Evolutionary conservation across 2,113 vertebrate genomes (phyloP), one percentile per base, ranked within the genome.

Genomic region (Laticauda laticaudata): DNA sequence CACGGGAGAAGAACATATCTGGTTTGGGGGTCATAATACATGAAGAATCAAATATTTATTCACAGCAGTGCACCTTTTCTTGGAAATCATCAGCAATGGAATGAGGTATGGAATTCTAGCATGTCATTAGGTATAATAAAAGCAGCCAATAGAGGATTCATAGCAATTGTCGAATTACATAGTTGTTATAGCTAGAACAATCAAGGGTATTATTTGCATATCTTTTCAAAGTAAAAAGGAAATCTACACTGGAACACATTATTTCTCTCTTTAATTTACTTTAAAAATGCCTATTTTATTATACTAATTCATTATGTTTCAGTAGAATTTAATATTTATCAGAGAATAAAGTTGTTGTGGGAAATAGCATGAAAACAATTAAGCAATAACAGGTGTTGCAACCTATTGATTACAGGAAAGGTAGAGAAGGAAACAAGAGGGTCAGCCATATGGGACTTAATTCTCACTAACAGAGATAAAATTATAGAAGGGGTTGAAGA

Each of bases 211-310:
- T 89, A 94, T 86, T 55, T 91, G 26, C 11, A 88, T 1, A 21
- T 93, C 94, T 93, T 94, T 92, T 92, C 92, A 75, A 95, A 94
- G 34, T 29, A 94, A 87, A 55, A 64, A 89, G 92, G 93, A 85
- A 0, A 91, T 88, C 26, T 91, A 34, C 75, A 93, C 26, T 88
- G 61, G 59, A 88, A 86, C 14, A 91, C n/a, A 10, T 87, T 14
- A 48, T 24, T 48, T 59, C 57, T 39, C 61, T 39, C 39, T 91
- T 59, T 7, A 56, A 91, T 29, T 87, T 69, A 88, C 64, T 51
- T 85, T 89, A 5, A 59, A 75, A 24, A 86, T 3, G 43, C 53
- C 29, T 54, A 34, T n/a, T 53, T 15, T 21, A 34, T 14, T 64
- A 34, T 51, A 85, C 23, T 39, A 51, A 91, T 93, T 91, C 39